These are phyloP conservation scores for Lasioglossum leucozonium DNA, from an alignment of 2,888 invertebrate species.

Conservation along the genomic window DNA sequence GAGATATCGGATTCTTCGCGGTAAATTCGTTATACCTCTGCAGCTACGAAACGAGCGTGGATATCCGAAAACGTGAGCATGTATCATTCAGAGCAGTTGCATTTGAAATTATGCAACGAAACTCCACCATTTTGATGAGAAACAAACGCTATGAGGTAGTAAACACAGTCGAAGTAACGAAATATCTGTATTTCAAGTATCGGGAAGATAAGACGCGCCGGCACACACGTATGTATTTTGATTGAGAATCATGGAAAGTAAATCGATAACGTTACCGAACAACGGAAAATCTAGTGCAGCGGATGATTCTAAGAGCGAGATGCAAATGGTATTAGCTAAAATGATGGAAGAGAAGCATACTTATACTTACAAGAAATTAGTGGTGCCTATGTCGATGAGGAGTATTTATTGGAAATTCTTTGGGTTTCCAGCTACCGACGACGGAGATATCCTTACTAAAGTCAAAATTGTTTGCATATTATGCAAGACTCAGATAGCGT, in stretches of 20 bases:
- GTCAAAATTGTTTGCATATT: constrained; percentile 85
- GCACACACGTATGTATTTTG: constrained; percentile 55
- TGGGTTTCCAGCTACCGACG: constrained; percentile 85
- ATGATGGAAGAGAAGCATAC: constrained; percentile 83
- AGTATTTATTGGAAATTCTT: constrained; percentile 86
- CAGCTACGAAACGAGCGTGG: constrained; percentile 16
- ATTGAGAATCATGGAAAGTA: constrained; percentile 63
- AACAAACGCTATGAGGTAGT: constrained; percentile 50
- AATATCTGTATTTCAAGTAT: constrained; percentile 39
- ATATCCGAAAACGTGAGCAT: constrained; percentile 28
- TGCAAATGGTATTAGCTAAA: constrained; percentile 79
- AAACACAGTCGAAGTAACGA: constrained; percentile 29
- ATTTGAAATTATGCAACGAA: constrained; percentile 69
- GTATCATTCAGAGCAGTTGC: constrained; percentile 13
- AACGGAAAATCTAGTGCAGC: constrained; percentile 45
- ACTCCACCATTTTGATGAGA: constrained; percentile 71
- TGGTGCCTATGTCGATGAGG: constrained; percentile 85
- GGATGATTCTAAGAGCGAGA: constrained; percentile 68
- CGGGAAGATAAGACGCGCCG: constrained; percentile 38
- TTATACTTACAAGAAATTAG: constrained; percentile 84
- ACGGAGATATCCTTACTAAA: constrained; percentile 84
- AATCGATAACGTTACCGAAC: constrained; percentile 55
- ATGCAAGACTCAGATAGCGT: constrained; percentile 85
- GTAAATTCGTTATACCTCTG: constrained; percentile 73
- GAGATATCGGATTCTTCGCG: constrained; percentile 77